Conservation (phyloP, 2,113 vertebrate species). For the Labrus mixtus region DNA sequence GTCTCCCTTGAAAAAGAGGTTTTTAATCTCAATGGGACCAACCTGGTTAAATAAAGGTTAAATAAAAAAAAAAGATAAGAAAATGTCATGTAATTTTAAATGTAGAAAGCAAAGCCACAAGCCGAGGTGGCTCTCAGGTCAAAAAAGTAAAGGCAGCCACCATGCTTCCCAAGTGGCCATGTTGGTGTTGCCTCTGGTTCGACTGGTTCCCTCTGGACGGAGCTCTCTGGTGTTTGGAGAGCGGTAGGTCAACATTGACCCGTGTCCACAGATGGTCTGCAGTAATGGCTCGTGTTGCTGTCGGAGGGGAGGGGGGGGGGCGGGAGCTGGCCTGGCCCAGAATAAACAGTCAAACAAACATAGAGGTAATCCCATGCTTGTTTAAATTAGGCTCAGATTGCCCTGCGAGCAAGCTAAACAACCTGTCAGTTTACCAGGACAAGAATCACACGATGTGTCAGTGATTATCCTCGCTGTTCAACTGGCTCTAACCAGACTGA, state of each 20-base stretch:
- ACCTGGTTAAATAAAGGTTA: no score
- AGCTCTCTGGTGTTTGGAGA: slow-evolving; percentile 62
- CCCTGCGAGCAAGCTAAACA: slow-evolving; percentile 65
- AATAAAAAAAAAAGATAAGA: no score
- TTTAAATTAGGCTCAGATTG: slow-evolving; percentile 54
- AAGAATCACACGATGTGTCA: slow-evolving; percentile 8
- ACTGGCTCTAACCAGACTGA: no score
- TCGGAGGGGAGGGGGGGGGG: slow-evolving; percentile 43
- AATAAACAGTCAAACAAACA: slow-evolving; percentile 77
- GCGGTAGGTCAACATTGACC: slow-evolving; percentile 69
- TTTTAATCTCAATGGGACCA: no score
- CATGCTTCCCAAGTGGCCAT: slow-evolving; percentile 5
- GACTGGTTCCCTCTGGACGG: slow-evolving; percentile 48
- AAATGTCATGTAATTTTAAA: no score
- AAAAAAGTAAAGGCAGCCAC: neutral
- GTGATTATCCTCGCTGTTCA: neutral
- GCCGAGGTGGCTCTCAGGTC: no score
- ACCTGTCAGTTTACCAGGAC: slow-evolving; percentile 37
- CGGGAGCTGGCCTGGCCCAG: slow-evolving; percentile 41
- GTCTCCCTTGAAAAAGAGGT: no score
- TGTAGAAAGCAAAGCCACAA: no score
- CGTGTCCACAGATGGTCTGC: slow-evolving; percentile 74
- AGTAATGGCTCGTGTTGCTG: slow-evolving; percentile 66
- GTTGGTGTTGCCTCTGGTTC: slow-evolving; percentile 44
- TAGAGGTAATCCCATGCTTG: slow-evolving; percentile 57